Evolutionary conservation across 2,797 vertebrate genomes (phyloP), one percentile per base, ranked within the genome.

Genomic region (Sebastes baramenuke): DNA sequence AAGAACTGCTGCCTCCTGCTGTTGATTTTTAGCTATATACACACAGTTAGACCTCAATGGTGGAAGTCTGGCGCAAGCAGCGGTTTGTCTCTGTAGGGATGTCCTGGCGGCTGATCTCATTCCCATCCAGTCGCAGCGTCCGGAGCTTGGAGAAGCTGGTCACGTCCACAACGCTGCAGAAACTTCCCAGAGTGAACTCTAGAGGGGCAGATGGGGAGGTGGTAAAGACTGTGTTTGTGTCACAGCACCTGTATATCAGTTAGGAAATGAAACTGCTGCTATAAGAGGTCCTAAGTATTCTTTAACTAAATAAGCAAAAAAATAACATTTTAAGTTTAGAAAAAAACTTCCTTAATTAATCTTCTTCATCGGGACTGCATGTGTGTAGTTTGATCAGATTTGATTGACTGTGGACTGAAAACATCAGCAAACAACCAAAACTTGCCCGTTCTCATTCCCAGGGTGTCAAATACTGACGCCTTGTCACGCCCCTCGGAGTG

Each of bases 101-200:
- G 3, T 97, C 96, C n/a, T 92, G 91, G 2, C 74, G 81, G 58
- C 94, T 89, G 88, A 99, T 96, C 86, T 96, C 96, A 4, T 99
- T 99, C 6, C 98, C 98, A 0, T 99, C 98, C 74, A 99, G 94
- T 30, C 98, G 96, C 90, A 99, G 93, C 6, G 98, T 97, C 91
- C 83, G 96, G 69, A 99, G 97, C 82, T 94, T 96, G 70, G 98
- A 99, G 96, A 97, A 99, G 93, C 96, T 98, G 88, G 95, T 93
- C 75, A 98, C 94, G 0, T 99, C 97, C 87, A 97, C 92, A 42
- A 96, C 71, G 20, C 92, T 95, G 94, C 98, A 99, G 96, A 99
- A 98, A 74, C 98, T 99, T 77, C 97, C 97, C 93, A 99, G 84
- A 64, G 97, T 97, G 93, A 99, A 99, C 90, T 99, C 98, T 99